phyloP scores from a whole-genome alignment of 2,888 invertebrate genomes.

The Prosopocoilus inquinatus region DNA sequence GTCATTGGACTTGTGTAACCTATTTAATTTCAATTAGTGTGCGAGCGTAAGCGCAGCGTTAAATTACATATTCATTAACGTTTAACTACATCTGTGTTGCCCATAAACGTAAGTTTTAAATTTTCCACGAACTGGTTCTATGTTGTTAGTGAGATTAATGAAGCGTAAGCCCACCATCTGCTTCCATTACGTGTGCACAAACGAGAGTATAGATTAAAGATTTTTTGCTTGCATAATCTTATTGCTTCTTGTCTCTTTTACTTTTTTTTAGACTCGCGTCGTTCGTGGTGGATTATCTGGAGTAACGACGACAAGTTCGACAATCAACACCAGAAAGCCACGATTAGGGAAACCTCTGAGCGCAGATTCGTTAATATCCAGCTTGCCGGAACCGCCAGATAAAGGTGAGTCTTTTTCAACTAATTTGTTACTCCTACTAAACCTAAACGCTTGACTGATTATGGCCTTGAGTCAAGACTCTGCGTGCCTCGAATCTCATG shows the following conservation, averaged over 20 bases:
- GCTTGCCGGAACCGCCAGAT: slow-evolving; percentile 42
- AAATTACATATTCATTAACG: background rate
- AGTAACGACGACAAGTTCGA: slow-evolving; percentile 36
- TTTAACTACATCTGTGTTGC: background rate
- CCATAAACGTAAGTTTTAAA: background rate
- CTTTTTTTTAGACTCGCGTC: slow-evolving; percentile 37
- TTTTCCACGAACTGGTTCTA: slow-evolving; percentile 16
- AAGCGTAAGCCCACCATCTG: slow-evolving; percentile 33
- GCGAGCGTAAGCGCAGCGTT: slow-evolving; percentile 6
- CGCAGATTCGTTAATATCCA: slow-evolving; percentile 29
- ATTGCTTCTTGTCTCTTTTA: slow-evolving; percentile 7
- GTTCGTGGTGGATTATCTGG: slow-evolving; percentile 39
- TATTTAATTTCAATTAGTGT: slow-evolving; percentile 14
- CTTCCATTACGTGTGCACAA: slow-evolving; percentile 4
- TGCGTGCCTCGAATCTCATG: slow-evolving; percentile 15
- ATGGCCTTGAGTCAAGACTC: slow-evolving; percentile 1
- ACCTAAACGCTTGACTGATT: background rate
- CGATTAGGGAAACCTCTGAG: slow-evolving; percentile 36
- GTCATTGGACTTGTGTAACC: slow-evolving; percentile 11
- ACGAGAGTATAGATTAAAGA: slow-evolving; percentile 12
- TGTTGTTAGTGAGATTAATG: slow-evolving; percentile 34
- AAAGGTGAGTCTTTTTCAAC: slow-evolving; percentile 36
- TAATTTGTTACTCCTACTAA: too few species aligned
- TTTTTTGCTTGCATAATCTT: slow-evolving; percentile 3
- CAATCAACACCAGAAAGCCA: slow-evolving; percentile 37